Base-by-base conservation (phyloP, 2,113 vertebrate species). In the Lagopus muta region DNA sequence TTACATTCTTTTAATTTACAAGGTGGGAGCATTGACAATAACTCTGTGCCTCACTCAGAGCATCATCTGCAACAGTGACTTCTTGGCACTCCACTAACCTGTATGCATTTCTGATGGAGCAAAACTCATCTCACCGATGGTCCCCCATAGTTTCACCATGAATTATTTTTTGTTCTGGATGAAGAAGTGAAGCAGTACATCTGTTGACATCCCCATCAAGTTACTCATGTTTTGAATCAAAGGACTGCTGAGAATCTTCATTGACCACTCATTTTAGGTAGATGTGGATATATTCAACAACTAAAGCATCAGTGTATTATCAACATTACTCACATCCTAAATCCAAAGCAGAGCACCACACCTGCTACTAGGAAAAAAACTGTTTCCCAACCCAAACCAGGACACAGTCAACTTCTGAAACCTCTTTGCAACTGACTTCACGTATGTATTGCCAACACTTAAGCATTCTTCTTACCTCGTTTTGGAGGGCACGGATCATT, bases 401-500 rank as follows among this genome's bases (percentile, higher is more conserved):
- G 28, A 54, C 52, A 54, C 27, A 28, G 13, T 30, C 34, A 61
- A 36, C 15, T 36, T 24, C 14, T 27, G 60, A 62, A 38, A 40
- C 15, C 11, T 27, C 10, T 38, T 62, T 38, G 22, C 24, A 61
- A 61, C 20, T 36, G 13, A 16, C 22, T 61, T 38, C 34, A 36
- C 24, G 36, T 11, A 27, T 38, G 15, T 62, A 62, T 18, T 62
- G 10, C 25, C 38, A 34, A 43, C 30, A 73, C 79, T 32, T 30
- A 78, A 89, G 73, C 24, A 11, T 27, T 62, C 14, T 14, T 77
- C 96, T 97, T 98, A 99, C 99, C 99, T 99, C 99, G 18, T 99
- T 99, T 91, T 99, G 99, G 52, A 99, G 98, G 96, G 99, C 99
- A 94, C 99, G 98, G 89, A 99, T 99, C 97, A 99, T 99, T 98